A percentile compares a stretch with the other conserved stretches of the same genome.
Conservation (phyloP, 1,140 invertebrate species). For the Oncopeltus fasciatus region DNA sequence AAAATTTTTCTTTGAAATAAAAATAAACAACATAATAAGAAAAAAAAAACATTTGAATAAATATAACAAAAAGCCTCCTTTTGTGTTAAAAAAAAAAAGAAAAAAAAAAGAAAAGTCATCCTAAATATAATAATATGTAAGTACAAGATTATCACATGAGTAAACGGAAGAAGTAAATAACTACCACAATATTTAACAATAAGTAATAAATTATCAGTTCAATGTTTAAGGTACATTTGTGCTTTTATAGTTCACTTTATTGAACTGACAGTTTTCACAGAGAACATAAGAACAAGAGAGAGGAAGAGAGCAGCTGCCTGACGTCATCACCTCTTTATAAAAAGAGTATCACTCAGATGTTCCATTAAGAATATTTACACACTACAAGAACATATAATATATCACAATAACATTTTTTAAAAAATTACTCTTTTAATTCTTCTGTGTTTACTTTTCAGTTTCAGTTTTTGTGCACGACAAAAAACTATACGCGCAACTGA, state of each 20-base stretch:
- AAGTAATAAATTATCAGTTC: not conserved
- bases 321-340: not conserved
- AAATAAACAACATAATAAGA: not conserved
- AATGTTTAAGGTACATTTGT: not conserved
- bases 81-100: not conserved
- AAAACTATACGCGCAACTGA: not conserved
- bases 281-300: not conserved
- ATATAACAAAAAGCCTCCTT: not conserved
- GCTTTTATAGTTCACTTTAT: not conserved
- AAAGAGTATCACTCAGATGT: constrained; percentile 1
- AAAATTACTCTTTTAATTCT: not conserved
- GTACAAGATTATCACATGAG: constrained; percentile 2
- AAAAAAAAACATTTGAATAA: not conserved
- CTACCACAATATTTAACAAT: not conserved
- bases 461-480: not conserved
- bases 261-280: too few species aligned
- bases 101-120: not conserved
- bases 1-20: too few species aligned
- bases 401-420: constrained; percentile 2
- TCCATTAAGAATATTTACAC: constrained; percentile 3
- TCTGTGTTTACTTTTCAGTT: not conserved
- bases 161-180: constrained; percentile 2
- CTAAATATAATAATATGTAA: constrained; percentile 1
- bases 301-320: not conserved
- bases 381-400: constrained; percentile 6